A percentile compares a stretch with the other conserved stretches of the same genome.
Conservation (phyloP, 2,888 invertebrate genomes). For the Nemotelus nigrinus region DNA sequence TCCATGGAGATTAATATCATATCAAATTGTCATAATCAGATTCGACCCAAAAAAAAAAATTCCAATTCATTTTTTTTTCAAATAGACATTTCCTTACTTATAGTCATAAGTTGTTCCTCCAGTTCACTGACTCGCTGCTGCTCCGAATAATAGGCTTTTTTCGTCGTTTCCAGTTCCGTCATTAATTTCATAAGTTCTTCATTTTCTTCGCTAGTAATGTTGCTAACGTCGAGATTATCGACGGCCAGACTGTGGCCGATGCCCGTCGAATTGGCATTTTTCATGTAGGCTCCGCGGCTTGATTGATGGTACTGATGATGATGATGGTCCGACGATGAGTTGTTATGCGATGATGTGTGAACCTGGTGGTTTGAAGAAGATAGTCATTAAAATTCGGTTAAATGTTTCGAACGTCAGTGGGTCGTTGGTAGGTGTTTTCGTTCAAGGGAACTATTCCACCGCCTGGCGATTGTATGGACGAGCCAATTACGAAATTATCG, state of each 20-base stretch:
- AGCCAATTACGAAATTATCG: too few species aligned
- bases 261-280: slow-evolving; percentile 60
- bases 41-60: background rate
- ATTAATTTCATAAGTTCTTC: slow-evolving; percentile 69
- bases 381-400: slow-evolving; percentile 6
- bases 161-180: slow-evolving; percentile 76
- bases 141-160: slow-evolving; percentile 75
- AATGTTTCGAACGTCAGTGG: background rate
- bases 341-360: slow-evolving; percentile 54
- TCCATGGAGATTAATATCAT: background rate
- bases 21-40: background rate
- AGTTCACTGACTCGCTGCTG: slow-evolving; percentile 78
- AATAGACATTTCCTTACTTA: slow-evolving; percentile 56
- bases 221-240: slow-evolving; percentile 51
- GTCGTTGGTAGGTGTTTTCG: too few species aligned
- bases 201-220: slow-evolving; percentile 58
- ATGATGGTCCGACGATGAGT: slow-evolving; percentile 55
- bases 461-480: too few species aligned
- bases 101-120: slow-evolving; percentile 78
- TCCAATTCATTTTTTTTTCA: background rate
- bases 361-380: slow-evolving; percentile 45
- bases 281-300: slow-evolving; percentile 48
- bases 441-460: too few species aligned
- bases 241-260: slow-evolving; percentile 55
- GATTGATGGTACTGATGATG: slow-evolving; percentile 48